Percentiles rank a stretch among this genome's conserved stretches.
These are phyloP conservation scores for Tiaroga cobitis DNA, from an alignment of 2,797 vertebrate genomes.

Conservation along the genomic window DNA sequence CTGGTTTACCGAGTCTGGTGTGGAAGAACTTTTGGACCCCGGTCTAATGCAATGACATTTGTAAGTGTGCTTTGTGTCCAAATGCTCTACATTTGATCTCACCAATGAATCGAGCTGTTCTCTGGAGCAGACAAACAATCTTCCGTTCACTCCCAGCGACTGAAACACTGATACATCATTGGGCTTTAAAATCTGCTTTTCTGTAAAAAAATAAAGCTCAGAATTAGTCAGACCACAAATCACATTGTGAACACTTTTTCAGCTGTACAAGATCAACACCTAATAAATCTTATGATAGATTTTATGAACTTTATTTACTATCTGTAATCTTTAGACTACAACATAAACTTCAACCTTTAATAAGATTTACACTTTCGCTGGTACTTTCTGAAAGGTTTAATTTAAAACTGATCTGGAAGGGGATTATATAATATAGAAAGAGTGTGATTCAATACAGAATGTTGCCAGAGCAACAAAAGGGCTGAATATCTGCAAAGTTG, in stretches of 20 bases:
- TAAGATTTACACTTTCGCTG: not conserved
- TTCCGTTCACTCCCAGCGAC: conserved; percentile 90
- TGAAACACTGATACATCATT: conserved; percentile 96
- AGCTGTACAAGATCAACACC: not conserved
- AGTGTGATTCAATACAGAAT: not conserved
- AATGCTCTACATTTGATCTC: conserved; percentile 60
- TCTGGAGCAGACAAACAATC: conserved; percentile 90
- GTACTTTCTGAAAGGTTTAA: not conserved
- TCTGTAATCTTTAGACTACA: not conserved
- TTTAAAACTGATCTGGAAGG: conserved; percentile 2
- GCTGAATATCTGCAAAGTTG: not conserved
- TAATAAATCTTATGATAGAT: not conserved
- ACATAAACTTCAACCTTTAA: not conserved
- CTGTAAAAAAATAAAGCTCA: conserved; percentile 73
- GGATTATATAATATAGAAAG: not conserved
- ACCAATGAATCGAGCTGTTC: conserved; percentile 92
- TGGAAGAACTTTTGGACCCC: not conserved
- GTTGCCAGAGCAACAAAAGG: conserved; percentile 36
- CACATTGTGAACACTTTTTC: not conserved
- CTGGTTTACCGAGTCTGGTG: not conserved
- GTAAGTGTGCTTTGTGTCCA: not conserved
- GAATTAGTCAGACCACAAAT: conserved; percentile 15
- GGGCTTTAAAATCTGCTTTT: conserved; percentile 92
- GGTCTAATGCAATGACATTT: not conserved
- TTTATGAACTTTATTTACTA: not conserved